These are phyloP conservation scores for Cantharis flavilabris DNA, from an alignment of 2,888 invertebrate genomes.

Conservation along the genomic window DNA sequence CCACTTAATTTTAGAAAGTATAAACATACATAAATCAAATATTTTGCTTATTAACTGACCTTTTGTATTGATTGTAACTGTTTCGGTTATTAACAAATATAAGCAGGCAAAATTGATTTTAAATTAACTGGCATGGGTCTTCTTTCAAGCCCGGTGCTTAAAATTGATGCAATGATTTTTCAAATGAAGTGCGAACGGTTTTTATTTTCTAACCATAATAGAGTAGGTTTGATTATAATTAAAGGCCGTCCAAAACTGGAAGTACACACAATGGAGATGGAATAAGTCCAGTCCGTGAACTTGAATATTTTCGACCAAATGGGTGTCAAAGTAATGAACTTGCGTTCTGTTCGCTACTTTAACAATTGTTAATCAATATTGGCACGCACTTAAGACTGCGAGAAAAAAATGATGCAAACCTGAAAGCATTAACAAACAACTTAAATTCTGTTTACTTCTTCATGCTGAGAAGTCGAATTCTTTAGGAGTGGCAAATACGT, in stretches of 20 bases:
- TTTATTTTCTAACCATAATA: neutral
- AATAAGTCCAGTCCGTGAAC: neutral
- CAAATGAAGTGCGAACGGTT: neutral
- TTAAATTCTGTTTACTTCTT: neutral
- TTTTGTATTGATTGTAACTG: neutral
- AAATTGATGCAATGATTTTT: neutral
- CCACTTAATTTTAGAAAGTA: neutral
- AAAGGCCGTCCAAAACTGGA: neutral
- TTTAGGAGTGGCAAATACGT: neutral
- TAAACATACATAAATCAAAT: neutral
- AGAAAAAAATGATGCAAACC: neutral
- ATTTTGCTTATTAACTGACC: neutral
- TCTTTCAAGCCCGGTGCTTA: neutral
- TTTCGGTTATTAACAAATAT: neutral
- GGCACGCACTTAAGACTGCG: neutral
- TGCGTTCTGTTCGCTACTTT: neutral
- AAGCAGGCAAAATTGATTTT: neutral
- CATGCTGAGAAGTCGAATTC: neutral
- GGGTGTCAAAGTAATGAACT: neutral
- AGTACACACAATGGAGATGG: neutral
- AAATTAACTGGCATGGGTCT: neutral
- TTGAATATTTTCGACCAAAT: neutral
- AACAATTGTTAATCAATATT: neutral
- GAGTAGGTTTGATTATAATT: neutral
- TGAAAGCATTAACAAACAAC: neutral